A percentile compares a stretch with the other conserved stretches of the same genome.
Conservation (phyloP, 2,888 invertebrate species). For the Morpho achilles region DNA sequence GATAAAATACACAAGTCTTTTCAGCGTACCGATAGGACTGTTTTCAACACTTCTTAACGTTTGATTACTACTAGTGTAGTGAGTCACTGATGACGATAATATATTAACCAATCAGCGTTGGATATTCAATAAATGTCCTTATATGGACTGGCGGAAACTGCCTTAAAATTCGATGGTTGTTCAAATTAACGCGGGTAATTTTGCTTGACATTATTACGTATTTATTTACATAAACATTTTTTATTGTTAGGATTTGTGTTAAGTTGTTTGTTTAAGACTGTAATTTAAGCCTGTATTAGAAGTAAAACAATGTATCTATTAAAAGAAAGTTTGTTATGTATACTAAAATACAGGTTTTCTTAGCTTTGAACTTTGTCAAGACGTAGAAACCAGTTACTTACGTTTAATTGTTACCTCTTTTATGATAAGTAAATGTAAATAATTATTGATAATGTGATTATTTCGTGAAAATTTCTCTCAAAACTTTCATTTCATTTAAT, state of each 20-base stretch:
- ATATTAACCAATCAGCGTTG: constrained; percentile 75
- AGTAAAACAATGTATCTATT: neutral
- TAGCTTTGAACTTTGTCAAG: too few relatives aligned
- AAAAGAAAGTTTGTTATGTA: neutral
- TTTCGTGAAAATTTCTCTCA: too few relatives aligned
- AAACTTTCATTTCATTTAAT: too few relatives aligned
- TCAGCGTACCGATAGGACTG: constrained; percentile 30
- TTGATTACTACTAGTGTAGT: constrained; percentile 48
- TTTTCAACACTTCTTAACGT: constrained; percentile 46
- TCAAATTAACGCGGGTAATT: constrained; percentile 45
- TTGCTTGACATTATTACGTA: constrained; percentile 3
- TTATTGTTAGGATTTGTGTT: neutral
- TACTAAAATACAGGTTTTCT: too few relatives aligned
- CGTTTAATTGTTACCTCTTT: too few relatives aligned
- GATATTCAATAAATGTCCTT: constrained; percentile 81
- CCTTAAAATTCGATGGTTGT: constrained; percentile 38
- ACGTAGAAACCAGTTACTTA: too few relatives aligned
- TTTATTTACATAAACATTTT: neutral
- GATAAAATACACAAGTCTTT: constrained; percentile 44
- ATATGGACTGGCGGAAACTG: constrained; percentile 78
- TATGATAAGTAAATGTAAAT: too few relatives aligned
- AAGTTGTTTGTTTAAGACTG: neutral
- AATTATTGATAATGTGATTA: too few relatives aligned
- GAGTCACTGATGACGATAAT: constrained; percentile 62
- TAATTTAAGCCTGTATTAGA: neutral